Conservation (phyloP, 2,797 vertebrate genomes). For the Ptychobarbus kaznakovi region DNA sequence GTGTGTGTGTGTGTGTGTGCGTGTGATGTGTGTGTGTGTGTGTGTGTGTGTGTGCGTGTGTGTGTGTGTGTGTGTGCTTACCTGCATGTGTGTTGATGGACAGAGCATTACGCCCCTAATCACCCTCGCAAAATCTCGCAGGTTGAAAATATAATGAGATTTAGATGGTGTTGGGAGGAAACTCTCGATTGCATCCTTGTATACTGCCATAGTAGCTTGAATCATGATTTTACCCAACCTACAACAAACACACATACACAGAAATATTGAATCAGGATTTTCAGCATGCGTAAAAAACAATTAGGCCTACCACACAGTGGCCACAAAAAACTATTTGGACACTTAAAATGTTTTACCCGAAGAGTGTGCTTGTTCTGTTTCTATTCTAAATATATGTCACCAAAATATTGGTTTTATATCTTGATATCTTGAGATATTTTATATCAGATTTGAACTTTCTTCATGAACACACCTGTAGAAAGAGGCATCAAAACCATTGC, state of each 20-base stretch:
- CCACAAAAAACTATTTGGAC: neutral
- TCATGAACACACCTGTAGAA: conserved; percentile 82
- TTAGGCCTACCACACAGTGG: neutral
- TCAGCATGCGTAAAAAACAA: neutral
- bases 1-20: too few species aligned
- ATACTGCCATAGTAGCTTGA: conserved; percentile 88
- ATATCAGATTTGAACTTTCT: neutral
- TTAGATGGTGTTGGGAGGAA: conserved; percentile 95
- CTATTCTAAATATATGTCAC: neutral
- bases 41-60: too few species aligned
- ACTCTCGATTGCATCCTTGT: conserved; percentile 84
- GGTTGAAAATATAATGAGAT: conserved; percentile 95
- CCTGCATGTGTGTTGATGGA: conserved; percentile 89
- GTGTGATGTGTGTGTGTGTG: too few species aligned
- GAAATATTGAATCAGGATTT: neutral
- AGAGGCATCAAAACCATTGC: conserved; percentile 84
- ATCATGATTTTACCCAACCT: conserved; percentile 90
- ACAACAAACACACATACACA: conserved; percentile 18
- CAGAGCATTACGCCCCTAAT: conserved; percentile 90
- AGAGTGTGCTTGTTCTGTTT: neutral
- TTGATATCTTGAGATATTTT: neutral
- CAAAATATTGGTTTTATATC: neutral
- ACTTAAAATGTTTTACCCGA: neutral
- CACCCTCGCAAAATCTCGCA: conserved; percentile 92
- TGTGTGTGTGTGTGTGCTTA: too few species aligned